These are phyloP conservation scores for Himalopsyche phryganea DNA, from an alignment of 1,140 invertebrate genomes.

Conservation along the genomic window DNA sequence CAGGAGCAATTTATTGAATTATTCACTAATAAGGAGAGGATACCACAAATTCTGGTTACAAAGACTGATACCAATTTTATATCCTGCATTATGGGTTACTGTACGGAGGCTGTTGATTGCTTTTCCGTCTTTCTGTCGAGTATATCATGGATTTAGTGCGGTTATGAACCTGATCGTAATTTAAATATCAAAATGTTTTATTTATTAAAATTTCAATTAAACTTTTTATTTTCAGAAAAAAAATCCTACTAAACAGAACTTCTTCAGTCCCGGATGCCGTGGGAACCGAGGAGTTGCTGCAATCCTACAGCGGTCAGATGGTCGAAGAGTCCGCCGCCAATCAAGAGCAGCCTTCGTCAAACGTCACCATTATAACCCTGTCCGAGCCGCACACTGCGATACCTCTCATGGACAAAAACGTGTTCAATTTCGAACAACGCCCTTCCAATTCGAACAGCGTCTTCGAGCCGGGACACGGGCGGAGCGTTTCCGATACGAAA, in stretches of 20 bases:
- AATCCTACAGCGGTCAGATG: constrained; percentile 12
- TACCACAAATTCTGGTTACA: no score
- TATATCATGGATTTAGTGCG: no score
- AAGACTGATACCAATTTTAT: no score
- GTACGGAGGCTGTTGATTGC: no score
- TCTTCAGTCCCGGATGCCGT: constrained; percentile 15
- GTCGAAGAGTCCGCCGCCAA: constrained; percentile 1
- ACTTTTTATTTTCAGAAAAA: constrained; percentile 9
- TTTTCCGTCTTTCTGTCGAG: no score
- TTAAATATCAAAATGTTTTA: no score
- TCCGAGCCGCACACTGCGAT: constrained; percentile 7
- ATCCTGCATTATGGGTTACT: no score
- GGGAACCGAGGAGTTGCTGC: constrained; percentile 6
- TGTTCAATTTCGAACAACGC: not conserved
- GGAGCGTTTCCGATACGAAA: not conserved
- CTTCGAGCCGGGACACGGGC: no score
- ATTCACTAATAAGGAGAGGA: no score
- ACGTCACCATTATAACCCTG: constrained; percentile 28
- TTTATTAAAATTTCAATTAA: not conserved
- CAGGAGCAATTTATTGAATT: no score
- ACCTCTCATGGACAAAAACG: not conserved
- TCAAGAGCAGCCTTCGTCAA: constrained; percentile 5
- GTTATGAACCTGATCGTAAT: no score
- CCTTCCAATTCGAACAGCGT: not conserved
- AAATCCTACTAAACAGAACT: constrained; percentile 9